Conservation (phyloP, 2,888 invertebrate species). For the Heliconius cydno region DNA sequence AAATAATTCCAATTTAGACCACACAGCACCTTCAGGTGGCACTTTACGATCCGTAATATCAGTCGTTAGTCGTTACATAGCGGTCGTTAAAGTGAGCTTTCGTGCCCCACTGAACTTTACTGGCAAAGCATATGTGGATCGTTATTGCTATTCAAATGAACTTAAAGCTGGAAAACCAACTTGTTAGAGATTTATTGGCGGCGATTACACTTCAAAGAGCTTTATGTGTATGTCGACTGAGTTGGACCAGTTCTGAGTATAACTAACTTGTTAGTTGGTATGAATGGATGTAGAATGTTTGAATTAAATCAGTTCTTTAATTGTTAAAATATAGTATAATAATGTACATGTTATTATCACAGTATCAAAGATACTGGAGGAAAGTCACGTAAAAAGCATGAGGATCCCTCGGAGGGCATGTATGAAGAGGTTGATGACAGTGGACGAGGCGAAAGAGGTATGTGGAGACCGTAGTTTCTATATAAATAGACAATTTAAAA, state of each 20-base stretch:
- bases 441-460: no score
- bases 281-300: neutral
- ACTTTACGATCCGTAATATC: conserved; percentile 15
- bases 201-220: conserved; percentile 20
- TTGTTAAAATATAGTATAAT: neutral
- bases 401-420: no score
- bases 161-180: conserved; percentile 16
- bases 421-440: no score
- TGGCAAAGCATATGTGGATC: conserved; percentile 21
- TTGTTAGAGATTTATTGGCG: conserved; percentile 24
- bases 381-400: no score
- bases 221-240: conserved; percentile 7
- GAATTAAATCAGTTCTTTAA: neutral
- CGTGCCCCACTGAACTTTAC: conserved; percentile 15
- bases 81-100: conserved; percentile 11
- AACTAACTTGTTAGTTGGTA: neutral
- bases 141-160: conserved; percentile 29
- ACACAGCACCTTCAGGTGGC: conserved; percentile 13
- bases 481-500: no score
- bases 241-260: conserved; percentile 1
- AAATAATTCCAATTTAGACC: conserved; percentile 5
- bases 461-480: no score
- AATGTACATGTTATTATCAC: no score
- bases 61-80: conserved; percentile 17
- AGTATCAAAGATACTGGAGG: no score